Evolutionary conservation across 1,140 invertebrate genomes (phyloP).

Genomic region (Bombus consobrinus): DNA sequence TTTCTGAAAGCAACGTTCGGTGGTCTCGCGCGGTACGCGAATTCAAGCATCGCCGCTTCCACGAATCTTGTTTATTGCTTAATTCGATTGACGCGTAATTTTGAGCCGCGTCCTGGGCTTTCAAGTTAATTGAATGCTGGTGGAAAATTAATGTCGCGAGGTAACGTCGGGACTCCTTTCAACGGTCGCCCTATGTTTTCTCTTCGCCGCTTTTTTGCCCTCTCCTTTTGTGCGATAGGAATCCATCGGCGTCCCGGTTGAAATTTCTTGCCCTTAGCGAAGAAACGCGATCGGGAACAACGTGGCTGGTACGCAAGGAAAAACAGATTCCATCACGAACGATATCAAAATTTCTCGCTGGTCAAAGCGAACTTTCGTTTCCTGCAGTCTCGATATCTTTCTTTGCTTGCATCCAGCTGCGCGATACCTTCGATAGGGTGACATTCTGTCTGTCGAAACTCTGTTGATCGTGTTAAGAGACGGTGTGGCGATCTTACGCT

Average conservation of each 20-base stretch:
- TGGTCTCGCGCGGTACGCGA: neutral
- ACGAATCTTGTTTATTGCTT: slow-evolving; percentile 36
- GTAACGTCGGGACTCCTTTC: slow-evolving; percentile 45
- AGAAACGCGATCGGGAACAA: neutral
- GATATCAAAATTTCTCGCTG: slow-evolving; percentile 64
- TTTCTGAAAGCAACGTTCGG: too few species aligned
- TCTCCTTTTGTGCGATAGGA: neutral
- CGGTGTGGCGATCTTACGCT: slow-evolving; percentile 12
- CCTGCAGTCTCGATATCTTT: neutral
- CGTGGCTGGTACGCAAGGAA: too few species aligned
- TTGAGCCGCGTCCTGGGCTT: slow-evolving; percentile 52
- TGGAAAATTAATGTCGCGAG: slow-evolving; percentile 64
- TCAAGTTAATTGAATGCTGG: slow-evolving; percentile 71
- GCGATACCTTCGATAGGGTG: too few species aligned
- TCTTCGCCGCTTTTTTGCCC: slow-evolving; percentile 8
- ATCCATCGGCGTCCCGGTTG: slow-evolving; percentile 2
- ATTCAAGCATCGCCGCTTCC: neutral
- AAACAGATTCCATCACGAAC: slow-evolving; percentile 64
- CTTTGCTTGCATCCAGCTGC: neutral
- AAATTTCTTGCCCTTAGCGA: slow-evolving; percentile 3
- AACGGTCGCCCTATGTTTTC: slow-evolving; percentile 13
- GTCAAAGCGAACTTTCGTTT: slow-evolving; percentile 10
- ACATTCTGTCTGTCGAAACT: neutral
- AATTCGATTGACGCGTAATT: slow-evolving; percentile 51
- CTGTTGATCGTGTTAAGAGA: neutral